Conservation (phyloP, 2,888 invertebrate species). For the Chloromyia formosa region DNA sequence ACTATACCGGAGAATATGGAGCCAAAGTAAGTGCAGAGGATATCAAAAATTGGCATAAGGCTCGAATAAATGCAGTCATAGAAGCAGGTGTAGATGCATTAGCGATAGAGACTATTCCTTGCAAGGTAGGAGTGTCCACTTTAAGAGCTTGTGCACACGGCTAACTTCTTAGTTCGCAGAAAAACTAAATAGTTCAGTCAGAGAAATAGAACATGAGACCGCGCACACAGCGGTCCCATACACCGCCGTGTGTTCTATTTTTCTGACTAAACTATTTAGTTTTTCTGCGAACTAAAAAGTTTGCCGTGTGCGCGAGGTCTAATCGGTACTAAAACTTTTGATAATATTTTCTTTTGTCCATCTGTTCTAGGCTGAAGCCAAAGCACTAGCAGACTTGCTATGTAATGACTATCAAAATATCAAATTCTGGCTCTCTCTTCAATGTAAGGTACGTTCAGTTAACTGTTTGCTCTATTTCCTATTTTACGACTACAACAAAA, state of each 20-base stretch:
- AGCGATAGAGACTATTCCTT: slow-evolving; percentile 93
- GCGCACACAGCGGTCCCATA: too few species aligned
- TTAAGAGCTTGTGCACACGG: too few species aligned
- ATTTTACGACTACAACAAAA: neutral
- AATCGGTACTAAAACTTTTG: too few species aligned
- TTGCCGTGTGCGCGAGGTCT: too few species aligned
- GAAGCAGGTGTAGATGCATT: slow-evolving; percentile 85
- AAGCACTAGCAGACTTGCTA: slow-evolving; percentile 80
- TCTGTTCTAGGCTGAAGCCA: slow-evolving; percentile 71
- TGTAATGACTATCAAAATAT: slow-evolving; percentile 76
- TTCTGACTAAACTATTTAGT: too few species aligned
- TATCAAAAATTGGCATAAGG: slow-evolving; percentile 85
- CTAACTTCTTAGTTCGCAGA: too few species aligned
- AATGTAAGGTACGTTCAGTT: slow-evolving; percentile 73
- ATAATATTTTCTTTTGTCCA: too few species aligned
- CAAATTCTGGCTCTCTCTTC: slow-evolving; percentile 90
- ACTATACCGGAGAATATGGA: slow-evolving; percentile 88
- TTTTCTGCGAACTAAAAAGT: too few species aligned
- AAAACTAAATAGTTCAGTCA: too few species aligned
- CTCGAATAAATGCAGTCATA: slow-evolving; percentile 80
- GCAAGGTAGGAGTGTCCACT: slow-evolving; percentile 68
- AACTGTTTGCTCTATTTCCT: neutral
- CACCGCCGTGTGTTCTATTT: too few species aligned
- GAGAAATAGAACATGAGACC: slow-evolving; percentile 1
- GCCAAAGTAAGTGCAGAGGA: slow-evolving; percentile 71